phyloP scores from a whole-genome alignment of 2,888 invertebrate genomes.

The Doris montereyensis region DNA sequence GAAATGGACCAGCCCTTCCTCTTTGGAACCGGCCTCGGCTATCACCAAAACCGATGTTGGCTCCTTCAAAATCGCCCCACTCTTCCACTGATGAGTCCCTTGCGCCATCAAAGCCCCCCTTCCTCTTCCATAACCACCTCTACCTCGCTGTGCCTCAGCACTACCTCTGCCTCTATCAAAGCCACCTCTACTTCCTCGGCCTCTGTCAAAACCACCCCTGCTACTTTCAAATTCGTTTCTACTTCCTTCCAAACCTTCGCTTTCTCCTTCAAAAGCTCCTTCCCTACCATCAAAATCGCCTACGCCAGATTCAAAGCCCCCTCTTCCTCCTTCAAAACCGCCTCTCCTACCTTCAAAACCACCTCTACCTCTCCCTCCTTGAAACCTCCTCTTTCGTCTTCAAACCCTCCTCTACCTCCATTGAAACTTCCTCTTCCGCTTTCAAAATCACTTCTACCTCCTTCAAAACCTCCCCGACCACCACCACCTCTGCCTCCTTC shows the following conservation, averaged over 20 bases:
- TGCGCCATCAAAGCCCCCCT: not conserved
- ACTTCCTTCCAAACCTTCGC: constrained; percentile 33
- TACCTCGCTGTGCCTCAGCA: not conserved
- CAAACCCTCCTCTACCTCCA: not conserved
- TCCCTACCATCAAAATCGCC: no score
- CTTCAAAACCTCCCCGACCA: not conserved
- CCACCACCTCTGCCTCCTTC: no score
- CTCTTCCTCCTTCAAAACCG: not conserved
- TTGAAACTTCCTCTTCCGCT: not conserved
- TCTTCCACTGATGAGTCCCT: not conserved
- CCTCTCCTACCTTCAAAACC: not conserved
- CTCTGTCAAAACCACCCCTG: constrained; percentile 2
- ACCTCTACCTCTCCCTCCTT: constrained; percentile 24
- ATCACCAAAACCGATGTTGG: not conserved
- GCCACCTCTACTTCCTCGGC: constrained; percentile 14
- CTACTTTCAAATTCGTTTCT: no score
- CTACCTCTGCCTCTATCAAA: not conserved
- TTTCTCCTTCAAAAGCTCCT: not conserved
- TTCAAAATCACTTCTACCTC: not conserved
- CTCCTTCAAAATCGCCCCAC: constrained; percentile 11
- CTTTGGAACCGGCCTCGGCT: not conserved
- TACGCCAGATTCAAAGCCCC: no score
- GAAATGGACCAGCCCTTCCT: no score
- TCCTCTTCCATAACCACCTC: constrained; percentile 6
- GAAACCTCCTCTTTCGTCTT: not conserved